Percentiles rank a stretch among this genome's conserved stretches.
Evolutionary conservation across 2,888 invertebrate species (phyloP).

Genomic region (Clusia tigrina): DNA sequence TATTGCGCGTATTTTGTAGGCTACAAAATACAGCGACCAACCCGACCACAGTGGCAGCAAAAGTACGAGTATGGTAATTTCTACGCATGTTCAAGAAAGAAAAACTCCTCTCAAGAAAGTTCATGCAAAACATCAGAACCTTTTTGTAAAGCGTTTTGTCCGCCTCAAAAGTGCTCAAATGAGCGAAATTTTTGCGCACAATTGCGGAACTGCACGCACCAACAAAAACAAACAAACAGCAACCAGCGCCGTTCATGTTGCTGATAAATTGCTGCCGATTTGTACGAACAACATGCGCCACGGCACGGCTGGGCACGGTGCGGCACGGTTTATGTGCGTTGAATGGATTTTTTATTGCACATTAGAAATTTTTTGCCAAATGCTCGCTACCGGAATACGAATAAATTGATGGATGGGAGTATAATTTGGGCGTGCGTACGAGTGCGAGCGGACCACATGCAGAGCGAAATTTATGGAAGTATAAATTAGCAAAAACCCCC

Average conservation of each 20-base stretch:
- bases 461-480: too few species aligned
- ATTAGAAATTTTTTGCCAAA: neutral
- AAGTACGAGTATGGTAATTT: constrained; percentile 38
- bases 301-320: neutral
- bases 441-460: too few species aligned
- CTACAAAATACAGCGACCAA: neutral
- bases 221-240: neutral
- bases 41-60: neutral
- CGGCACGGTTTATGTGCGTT: neutral
- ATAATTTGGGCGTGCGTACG: too few species aligned
- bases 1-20: neutral
- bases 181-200: neutral
- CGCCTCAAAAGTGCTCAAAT: neutral
- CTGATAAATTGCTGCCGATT: constrained; percentile 2
- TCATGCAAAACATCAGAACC: neutral
- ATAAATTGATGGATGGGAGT: too few species aligned
- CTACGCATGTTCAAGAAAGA: neutral
- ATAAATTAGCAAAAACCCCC: too few species aligned
- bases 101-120: too few species aligned
- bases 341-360: neutral
- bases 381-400: neutral
- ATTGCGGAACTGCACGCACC: neutral
- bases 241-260: neutral
- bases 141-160: neutral
- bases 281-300: neutral